Conservation (phyloP, 2,113 vertebrate genomes). For the Neolamprologus kungweensis region DNA sequence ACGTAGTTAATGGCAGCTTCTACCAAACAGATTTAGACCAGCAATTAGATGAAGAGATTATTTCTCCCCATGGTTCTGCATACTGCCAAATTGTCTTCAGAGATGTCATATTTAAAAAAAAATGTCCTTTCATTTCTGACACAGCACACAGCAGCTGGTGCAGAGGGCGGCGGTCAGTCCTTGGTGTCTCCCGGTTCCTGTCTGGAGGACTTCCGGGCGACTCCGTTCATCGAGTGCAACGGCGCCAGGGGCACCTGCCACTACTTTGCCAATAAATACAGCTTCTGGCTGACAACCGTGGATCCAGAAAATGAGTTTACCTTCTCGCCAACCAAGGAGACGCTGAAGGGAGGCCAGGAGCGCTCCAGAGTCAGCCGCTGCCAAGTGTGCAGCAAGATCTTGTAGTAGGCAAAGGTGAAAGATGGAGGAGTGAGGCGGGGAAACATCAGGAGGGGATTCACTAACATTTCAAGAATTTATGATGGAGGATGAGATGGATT, state of each 20-base stretch:
- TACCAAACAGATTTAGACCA: not conserved
- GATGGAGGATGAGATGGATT: not conserved
- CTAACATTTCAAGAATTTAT: not conserved
- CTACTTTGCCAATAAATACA: slow-evolving; percentile 95
- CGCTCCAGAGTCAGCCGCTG: slow-evolving; percentile 86
- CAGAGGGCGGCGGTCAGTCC: slow-evolving; percentile 90
- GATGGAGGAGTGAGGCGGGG: not conserved
- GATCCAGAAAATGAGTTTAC: slow-evolving; percentile 76
- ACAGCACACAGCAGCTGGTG: slow-evolving; percentile 88
- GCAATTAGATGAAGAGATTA: not conserved
- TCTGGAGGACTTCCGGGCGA: slow-evolving; percentile 90
- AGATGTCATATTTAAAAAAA: rapidly evolving
- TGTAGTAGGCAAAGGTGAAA: slow-evolving; percentile 66
- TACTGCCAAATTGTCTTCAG: not conserved
- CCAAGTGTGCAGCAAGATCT: slow-evolving; percentile 94
- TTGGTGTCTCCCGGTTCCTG: slow-evolving; percentile 92
- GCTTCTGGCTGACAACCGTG: slow-evolving; percentile 91
- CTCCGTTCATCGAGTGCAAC: slow-evolving; percentile 94
- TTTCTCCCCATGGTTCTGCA: not conserved
- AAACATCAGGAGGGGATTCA: not conserved
- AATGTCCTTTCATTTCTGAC: not conserved
- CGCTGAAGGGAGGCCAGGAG: slow-evolving; percentile 83
- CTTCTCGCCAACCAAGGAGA: slow-evolving; percentile 70
- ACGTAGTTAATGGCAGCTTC: not conserved
- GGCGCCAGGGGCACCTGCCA: slow-evolving; percentile 87